These are phyloP conservation scores for Tenthredo livida DNA, from an alignment of 2,888 invertebrate species.

Conservation along the genomic window DNA sequence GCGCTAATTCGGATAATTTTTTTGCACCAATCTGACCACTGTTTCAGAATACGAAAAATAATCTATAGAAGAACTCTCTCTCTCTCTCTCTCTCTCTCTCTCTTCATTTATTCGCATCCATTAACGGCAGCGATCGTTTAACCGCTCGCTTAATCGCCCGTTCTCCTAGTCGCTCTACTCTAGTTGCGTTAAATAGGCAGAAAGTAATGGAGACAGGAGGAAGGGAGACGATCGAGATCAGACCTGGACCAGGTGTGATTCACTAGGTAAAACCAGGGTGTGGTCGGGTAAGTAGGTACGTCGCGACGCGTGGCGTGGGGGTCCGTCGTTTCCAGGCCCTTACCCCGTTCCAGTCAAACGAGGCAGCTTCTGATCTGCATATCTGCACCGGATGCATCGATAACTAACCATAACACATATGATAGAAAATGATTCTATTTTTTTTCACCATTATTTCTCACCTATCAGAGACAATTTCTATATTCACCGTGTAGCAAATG, in stretches of 20 bases:
- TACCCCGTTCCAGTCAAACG: constrained; percentile 29
- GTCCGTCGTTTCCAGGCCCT: constrained; percentile 1
- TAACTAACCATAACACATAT: not conserved
- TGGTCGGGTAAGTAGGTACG: constrained; percentile 33
- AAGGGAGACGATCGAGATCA: constrained; percentile 17
- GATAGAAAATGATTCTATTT: not conserved
- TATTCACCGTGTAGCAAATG: not conserved
- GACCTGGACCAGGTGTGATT: constrained; percentile 64
- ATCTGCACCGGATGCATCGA: constrained; percentile 32
- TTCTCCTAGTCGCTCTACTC: not conserved
- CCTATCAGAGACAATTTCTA: not conserved
- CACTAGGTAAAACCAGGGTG: constrained; percentile 58
- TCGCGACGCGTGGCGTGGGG: constrained; percentile 44
- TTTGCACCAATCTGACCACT: not conserved
- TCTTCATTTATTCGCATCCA: not conserved
- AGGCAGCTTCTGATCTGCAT: constrained; percentile 31
- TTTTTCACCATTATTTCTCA: not conserved
- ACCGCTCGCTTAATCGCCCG: constrained; percentile 4
- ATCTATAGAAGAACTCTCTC: not conserved
- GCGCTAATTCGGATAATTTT: not conserved
- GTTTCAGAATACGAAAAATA: not conserved
- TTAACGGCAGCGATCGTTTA: not conserved
- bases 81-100: not conserved
- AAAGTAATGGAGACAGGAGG: not conserved
- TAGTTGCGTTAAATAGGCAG: not conserved